Evolutionary conservation across 2,888 invertebrate species (phyloP).

Genomic region (Cryptocephalus primarius): DNA sequence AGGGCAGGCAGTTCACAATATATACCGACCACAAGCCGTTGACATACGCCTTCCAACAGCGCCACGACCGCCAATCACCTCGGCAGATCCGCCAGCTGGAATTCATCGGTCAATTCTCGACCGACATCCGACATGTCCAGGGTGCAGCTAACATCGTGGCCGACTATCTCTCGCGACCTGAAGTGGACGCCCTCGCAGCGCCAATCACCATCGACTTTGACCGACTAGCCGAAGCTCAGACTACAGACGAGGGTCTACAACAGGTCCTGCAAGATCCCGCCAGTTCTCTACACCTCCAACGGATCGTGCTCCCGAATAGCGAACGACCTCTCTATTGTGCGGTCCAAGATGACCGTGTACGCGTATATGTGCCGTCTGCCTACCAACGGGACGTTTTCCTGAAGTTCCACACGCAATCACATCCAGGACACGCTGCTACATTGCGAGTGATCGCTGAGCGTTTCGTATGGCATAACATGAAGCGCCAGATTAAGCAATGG

Average conservation of each 20-base stretch:
- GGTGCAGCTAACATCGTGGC: too few species aligned
- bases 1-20: neutral
- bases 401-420: too few species aligned
- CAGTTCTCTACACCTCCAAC: neutral
- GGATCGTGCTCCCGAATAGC: neutral
- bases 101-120: neutral
- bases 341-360: neutral
- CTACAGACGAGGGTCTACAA: neutral
- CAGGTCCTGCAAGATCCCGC: neutral
- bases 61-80: neutral
- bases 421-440: too few species aligned
- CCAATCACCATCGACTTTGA: neutral
- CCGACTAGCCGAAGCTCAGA: neutral
- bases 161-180: too few species aligned
- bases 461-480: too few species aligned
- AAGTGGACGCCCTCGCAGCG: too few species aligned
- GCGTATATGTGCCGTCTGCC: too few species aligned
- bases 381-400: too few species aligned
- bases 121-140: constrained; percentile 1
- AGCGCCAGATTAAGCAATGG: too few species aligned
- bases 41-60: neutral
- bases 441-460: too few species aligned
- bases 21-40: neutral
- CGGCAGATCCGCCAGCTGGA: neutral
- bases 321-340: neutral